Percentiles rank a stretch among this genome's conserved stretches.
Evolutionary conservation across 1,140 invertebrate genomes (phyloP).

Genomic region (Heliconius eleuchia): DNA sequence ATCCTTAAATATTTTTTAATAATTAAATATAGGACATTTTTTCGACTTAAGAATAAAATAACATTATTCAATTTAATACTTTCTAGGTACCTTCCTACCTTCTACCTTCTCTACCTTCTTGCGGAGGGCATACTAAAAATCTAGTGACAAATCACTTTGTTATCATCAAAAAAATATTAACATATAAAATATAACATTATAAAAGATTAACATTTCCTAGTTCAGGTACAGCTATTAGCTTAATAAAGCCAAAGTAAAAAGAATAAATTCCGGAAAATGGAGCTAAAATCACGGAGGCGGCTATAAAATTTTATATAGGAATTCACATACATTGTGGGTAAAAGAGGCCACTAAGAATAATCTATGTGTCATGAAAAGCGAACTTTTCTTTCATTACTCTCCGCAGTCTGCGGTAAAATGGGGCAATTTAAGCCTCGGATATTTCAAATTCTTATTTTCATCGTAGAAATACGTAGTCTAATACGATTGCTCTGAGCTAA

Average conservation of each 20-base stretch:
- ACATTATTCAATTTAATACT: not conserved
- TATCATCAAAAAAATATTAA: not conserved
- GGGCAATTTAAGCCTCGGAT: slow-evolving; percentile 58
- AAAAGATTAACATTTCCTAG: slow-evolving; percentile 4
- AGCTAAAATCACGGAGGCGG: slow-evolving; percentile 33
- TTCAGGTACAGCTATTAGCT: slow-evolving; percentile 20
- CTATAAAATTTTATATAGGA: slow-evolving; percentile 45
- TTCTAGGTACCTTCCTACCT: too few species aligned
- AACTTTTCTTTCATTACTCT: slow-evolving; percentile 67
- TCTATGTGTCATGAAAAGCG: slow-evolving; percentile 64
- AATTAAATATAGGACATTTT: not conserved
- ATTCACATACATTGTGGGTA: slow-evolving; percentile 51
- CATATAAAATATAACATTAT: not conserved
- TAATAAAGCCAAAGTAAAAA: slow-evolving; percentile 29
- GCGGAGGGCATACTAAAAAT: not conserved
- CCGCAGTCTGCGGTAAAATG: slow-evolving; percentile 52
- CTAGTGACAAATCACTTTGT: not conserved
- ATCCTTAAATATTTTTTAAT: not conserved
- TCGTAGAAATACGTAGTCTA: slow-evolving; percentile 46
- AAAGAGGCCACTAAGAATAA: slow-evolving; percentile 64
- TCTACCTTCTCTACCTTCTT: not conserved
- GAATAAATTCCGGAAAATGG: slow-evolving; percentile 32
- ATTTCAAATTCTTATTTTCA: slow-evolving; percentile 55
- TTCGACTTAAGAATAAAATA: not conserved
- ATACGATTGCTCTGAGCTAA: slow-evolving; percentile 25